Percentiles rank a stretch among this genome's conserved stretches.
Evolutionary conservation across 2,113 vertebrate genomes (phyloP).

Genomic region (Larimichthys crocea): DNA sequence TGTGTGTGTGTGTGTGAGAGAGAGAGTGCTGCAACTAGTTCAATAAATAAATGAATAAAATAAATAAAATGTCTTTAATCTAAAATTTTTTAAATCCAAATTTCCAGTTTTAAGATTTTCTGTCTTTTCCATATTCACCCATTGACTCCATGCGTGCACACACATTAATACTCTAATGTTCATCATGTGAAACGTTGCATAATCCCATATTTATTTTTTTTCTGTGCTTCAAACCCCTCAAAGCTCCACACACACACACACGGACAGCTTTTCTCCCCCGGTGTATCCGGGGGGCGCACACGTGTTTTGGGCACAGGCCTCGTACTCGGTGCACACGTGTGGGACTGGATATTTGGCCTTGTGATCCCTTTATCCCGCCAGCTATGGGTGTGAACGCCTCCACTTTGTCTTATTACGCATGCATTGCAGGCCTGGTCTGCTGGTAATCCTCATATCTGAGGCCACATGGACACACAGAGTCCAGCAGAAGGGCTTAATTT

Average conservation of each 20-base stretch:
- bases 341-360: conserved; percentile 70
- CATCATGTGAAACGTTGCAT: conserved; percentile 41
- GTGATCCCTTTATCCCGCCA: conserved; percentile 65
- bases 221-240: background rate
- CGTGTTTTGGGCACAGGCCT: conserved; percentile 55
- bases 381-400: conserved; percentile 63
- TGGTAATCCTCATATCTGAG: conserved; percentile 64
- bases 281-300: conserved; percentile 39
- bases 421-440: conserved; percentile 51
- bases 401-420: conserved; percentile 65
- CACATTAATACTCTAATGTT: conserved; percentile 25
- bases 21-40: background rate
- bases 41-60: background rate
- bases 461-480: conserved; percentile 46
- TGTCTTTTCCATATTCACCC: background rate
- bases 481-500: conserved; percentile 34
- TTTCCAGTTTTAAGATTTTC: background rate
- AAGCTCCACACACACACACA: conserved; percentile 12
- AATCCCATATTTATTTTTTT: conserved; percentile 9
- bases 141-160: conserved; percentile 5
- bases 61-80: background rate
- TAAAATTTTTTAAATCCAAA: background rate
- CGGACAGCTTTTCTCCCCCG: background rate
- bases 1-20: conserved; percentile 1
- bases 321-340: conserved; percentile 66